A percentile compares a stretch with the other conserved stretches of the same genome.
Conservation (phyloP, 2,888 invertebrate species). For the Dendrolimus pini region DNA sequence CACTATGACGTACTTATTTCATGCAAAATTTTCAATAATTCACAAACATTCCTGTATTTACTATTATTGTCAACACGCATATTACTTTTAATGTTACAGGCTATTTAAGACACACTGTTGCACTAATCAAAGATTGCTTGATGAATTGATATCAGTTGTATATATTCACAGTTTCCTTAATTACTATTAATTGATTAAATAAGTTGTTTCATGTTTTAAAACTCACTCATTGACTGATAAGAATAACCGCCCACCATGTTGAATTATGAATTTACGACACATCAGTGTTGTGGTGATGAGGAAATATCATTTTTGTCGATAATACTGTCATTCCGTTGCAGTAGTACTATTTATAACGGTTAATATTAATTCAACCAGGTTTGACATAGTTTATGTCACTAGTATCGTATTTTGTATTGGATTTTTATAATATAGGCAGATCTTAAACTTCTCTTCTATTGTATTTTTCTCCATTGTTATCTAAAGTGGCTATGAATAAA, state of each 20-base stretch:
- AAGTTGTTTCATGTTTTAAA: constrained; percentile 11
- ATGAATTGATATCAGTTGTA: constrained; percentile 5
- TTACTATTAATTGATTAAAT: constrained; percentile 22
- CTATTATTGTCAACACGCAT: constrained; percentile 27
- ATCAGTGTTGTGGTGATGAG: too few relatives aligned
- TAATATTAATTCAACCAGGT: too few relatives aligned
- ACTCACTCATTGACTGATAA: constrained; percentile 19
- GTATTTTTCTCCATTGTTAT: too few relatives aligned
- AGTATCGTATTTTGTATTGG: too few relatives aligned
- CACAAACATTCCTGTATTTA: constrained; percentile 32
- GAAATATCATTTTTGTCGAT: too few relatives aligned
- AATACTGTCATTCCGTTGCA: too few relatives aligned
- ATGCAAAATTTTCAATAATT: constrained; percentile 24
- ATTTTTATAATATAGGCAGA: too few relatives aligned
- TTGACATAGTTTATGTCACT: too few relatives aligned
- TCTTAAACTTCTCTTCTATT: too few relatives aligned
- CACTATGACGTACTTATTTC: constrained; percentile 37
- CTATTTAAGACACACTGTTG: constrained; percentile 19
- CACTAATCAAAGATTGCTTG: constrained; percentile 13
- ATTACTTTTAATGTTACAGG: constrained; percentile 11
- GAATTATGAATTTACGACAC: neutral
- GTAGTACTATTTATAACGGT: too few relatives aligned
- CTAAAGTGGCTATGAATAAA: too few relatives aligned
- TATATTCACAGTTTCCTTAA: constrained; percentile 18
- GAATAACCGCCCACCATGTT: constrained; percentile 25